Percentiles rank a stretch among this genome's conserved stretches.
Evolutionary conservation across 2,888 invertebrate species (phyloP).

Genomic region (Horisme vitalbata): DNA sequence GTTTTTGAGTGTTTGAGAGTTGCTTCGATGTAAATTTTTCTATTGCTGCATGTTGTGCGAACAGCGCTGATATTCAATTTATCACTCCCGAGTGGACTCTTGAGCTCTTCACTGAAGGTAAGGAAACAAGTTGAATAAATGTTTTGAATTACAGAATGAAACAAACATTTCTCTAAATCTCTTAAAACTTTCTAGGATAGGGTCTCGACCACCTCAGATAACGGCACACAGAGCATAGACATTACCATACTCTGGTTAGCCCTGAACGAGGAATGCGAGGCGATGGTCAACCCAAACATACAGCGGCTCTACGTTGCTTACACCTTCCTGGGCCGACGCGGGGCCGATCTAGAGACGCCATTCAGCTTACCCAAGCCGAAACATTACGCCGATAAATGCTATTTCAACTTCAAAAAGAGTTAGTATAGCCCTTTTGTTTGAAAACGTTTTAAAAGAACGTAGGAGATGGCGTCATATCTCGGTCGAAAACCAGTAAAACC

Average conservation of each 20-base stretch:
- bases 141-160: no score
- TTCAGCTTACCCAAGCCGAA: slow-evolving; percentile 58
- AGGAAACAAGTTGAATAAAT: no score
- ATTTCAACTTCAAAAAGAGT: slow-evolving; percentile 60
- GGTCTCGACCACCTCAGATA: background rate
- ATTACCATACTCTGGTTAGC: slow-evolving; percentile 63
- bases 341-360: slow-evolving; percentile 60
- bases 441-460: no score
- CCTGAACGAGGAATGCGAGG: slow-evolving; percentile 58
- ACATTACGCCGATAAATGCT: slow-evolving; percentile 55
- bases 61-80: no score
- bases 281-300: slow-evolving; percentile 48
- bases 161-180: no score
- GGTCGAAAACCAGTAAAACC: no score
- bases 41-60: no score
- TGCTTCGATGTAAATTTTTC: no score
- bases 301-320: slow-evolving; percentile 57
- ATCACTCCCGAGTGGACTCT: no score
- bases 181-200: slow-evolving; percentile 16
- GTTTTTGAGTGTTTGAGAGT: no score
- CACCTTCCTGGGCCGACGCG: slow-evolving; percentile 51
- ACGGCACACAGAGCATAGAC: slow-evolving; percentile 35
- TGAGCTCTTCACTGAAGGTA: no score
- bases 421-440: slow-evolving; percentile 25
- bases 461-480: no score